Conservation (phyloP, 92 coral and sea anemone genomes). For the Palythoa grandiflora region DNA sequence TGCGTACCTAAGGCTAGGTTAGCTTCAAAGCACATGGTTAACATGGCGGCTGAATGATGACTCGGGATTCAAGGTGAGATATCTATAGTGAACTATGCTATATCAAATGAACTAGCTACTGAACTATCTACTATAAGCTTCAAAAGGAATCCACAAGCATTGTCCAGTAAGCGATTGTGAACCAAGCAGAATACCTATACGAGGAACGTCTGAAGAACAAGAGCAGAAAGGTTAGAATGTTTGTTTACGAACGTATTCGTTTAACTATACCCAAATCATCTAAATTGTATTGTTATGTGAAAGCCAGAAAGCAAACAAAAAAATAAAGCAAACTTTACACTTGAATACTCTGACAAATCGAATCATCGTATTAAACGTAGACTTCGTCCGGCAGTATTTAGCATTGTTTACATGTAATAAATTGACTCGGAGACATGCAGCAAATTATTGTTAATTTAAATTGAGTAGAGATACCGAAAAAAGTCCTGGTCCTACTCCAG, state of each 20-base stretch:
- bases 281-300: slow-evolving; percentile 50
- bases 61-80: slow-evolving; percentile 29
- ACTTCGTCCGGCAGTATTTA: slow-evolving; percentile 40
- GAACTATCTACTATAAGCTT: slow-evolving; percentile 9
- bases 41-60: slow-evolving; percentile 3
- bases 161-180: slow-evolving; percentile 53
- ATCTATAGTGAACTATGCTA: slow-evolving; percentile 43
- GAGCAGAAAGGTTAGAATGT: slow-evolving; percentile 62
- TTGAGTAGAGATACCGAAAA: background rate
- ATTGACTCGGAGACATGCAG: slow-evolving; percentile 13
- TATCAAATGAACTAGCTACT: slow-evolving; percentile 50
- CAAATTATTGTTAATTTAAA: background rate
- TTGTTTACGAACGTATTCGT: slow-evolving; percentile 59
- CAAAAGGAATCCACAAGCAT: slow-evolving; percentile 32
- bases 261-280: slow-evolving; percentile 55
- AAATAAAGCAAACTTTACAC: slow-evolving; percentile 34
- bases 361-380: slow-evolving; percentile 30
- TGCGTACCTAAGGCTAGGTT: slow-evolving; percentile 27
- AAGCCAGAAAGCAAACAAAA: slow-evolving; percentile 40
- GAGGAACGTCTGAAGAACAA: slow-evolving; percentile 60
- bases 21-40: slow-evolving; percentile 33
- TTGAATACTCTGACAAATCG: slow-evolving; percentile 9
- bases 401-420: slow-evolving; percentile 29
- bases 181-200: slow-evolving; percentile 53
- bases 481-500: slow-evolving; percentile 31